Percentiles rank a stretch among this genome's conserved stretches.
Conservation (phyloP, 2,888 invertebrate genomes). For the Cephus pulcher region DNA sequence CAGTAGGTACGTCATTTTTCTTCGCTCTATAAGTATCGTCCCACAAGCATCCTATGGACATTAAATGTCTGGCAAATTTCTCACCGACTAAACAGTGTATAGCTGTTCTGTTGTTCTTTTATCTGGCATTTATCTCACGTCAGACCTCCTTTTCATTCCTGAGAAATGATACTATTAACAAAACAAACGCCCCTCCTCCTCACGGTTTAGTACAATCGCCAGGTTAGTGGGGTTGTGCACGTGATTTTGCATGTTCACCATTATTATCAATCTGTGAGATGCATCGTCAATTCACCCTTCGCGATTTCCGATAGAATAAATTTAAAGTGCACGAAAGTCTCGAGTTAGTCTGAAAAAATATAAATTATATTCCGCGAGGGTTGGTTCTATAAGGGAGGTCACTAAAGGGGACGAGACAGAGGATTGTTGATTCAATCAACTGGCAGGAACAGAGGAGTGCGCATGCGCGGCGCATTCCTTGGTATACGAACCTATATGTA, state of each 20-base stretch:
- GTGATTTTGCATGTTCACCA: neutral
- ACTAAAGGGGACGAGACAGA: slow-evolving; percentile 13
- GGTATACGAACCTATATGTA: neutral
- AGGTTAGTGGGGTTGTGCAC: neutral
- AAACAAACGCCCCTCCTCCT: neutral
- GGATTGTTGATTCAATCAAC: slow-evolving; percentile 42
- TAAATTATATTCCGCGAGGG: neutral
- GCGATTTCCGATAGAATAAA: neutral
- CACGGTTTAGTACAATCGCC: neutral
- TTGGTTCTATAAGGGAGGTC: neutral
- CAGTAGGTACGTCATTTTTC: too few relatives aligned
- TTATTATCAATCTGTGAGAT: neutral
- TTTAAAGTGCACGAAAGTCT: neutral
- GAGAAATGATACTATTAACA: neutral
- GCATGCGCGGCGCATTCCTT: slow-evolving; percentile 40
- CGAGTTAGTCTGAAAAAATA: neutral
- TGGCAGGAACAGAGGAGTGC: slow-evolving; percentile 20
- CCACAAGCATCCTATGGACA: too few relatives aligned
- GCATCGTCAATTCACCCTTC: neutral
- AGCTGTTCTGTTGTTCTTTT: neutral
- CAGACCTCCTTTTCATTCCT: neutral
- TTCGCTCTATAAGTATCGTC: too few relatives aligned
- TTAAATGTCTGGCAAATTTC: neutral
- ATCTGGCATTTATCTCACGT: too few relatives aligned
- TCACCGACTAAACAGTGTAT: neutral